Conservation (phyloP, 2,113 vertebrate species). For the Tor tambroides region DNA sequence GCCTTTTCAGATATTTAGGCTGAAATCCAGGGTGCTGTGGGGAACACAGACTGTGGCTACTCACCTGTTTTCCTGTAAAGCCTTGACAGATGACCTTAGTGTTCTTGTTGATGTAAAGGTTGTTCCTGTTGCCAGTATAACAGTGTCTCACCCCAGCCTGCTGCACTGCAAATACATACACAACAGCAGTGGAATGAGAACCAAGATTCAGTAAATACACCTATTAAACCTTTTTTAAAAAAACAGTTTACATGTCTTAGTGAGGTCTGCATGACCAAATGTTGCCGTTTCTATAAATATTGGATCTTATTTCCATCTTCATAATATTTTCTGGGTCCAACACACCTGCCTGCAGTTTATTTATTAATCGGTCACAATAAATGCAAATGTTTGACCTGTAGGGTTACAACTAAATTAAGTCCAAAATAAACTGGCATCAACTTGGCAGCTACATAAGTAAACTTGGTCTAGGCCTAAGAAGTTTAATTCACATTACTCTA, state of each 20-base stretch:
- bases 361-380: not conserved
- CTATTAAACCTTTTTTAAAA: too few relatives aligned
- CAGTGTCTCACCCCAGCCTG: conserved; percentile 89
- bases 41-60: conserved; percentile 51
- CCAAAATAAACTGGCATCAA: too few relatives aligned
- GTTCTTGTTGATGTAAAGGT: conserved; percentile 89
- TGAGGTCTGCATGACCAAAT: not conserved
- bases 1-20: not conserved
- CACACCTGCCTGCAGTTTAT: not conserved
- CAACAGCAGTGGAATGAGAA: not conserved
- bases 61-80: conserved; percentile 98
- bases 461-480: not conserved
- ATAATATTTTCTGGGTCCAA: not conserved
- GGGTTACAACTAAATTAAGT: not conserved
- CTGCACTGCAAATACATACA: conserved; percentile 80
- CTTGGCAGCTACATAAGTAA: not conserved
- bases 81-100: conserved; percentile 98
- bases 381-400: not conserved
- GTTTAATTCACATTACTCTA: not conserved
- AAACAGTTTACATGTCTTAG: not conserved
- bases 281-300: not conserved
- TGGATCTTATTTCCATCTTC: not conserved
- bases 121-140: conserved; percentile 83
- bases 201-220: not conserved
- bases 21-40: not conserved